phyloP scores from a whole-genome alignment of 2,888 invertebrate genomes.

The Trichogramma dendrolimi region DNA sequence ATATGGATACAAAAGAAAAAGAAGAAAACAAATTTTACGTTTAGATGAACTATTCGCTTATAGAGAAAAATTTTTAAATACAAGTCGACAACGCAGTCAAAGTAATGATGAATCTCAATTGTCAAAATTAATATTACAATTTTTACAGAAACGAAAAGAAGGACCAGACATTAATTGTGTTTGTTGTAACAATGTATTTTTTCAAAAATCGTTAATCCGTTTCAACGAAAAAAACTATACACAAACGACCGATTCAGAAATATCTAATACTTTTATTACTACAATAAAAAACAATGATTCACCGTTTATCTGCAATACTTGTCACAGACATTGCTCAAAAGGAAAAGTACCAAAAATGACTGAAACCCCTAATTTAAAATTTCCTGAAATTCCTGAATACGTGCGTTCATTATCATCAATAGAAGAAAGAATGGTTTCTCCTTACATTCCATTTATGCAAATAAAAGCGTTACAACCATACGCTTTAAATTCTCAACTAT shows the following conservation, averaged over 20 bases:
- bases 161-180: conserved; percentile 11
- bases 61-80: too few relatives aligned
- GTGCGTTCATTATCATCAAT: conserved; percentile 32
- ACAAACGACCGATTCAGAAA: not conserved
- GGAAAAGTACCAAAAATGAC: conserved; percentile 19
- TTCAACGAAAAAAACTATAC: not conserved
- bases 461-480: conserved; percentile 37
- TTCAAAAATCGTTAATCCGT: conserved; percentile 4
- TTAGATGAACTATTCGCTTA: too few relatives aligned
- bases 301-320: conserved; percentile 11
- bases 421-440: conserved; percentile 44
- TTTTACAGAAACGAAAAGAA: conserved; percentile 10
- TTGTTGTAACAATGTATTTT: conserved; percentile 19
- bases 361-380: conserved; percentile 27
- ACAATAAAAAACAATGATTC: conserved; percentile 6
- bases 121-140: not conserved
- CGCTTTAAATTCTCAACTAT: conserved; percentile 39
- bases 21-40: too few relatives aligned
- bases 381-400: conserved; percentile 31
- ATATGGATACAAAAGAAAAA: too few relatives aligned
- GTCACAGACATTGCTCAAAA: too few relatives aligned
- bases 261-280: conserved; percentile 5
- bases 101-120: too few relatives aligned
- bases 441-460: conserved; percentile 44
- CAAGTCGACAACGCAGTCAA: not conserved